Evolutionary conservation across 2,113 vertebrate genomes (phyloP).

Genomic region (Smithornis capensis): DNA sequence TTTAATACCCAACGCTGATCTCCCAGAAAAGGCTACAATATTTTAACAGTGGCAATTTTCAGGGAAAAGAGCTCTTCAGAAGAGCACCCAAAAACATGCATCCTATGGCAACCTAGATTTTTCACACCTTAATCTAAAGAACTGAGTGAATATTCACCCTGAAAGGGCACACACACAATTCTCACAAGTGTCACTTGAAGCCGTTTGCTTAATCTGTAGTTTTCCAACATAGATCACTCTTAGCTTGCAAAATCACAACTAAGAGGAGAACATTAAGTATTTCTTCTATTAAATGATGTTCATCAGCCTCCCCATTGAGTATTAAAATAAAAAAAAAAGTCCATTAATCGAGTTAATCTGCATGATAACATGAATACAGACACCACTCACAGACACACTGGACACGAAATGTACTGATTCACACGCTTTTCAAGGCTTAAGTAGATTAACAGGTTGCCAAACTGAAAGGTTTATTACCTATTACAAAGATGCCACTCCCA

Average conservation of each 20-base stretch:
- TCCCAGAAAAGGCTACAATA: background rate
- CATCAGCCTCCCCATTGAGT: background rate
- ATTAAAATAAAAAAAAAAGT: background rate
- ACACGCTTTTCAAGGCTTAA: background rate
- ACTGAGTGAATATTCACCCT: background rate
- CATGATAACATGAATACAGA: background rate
- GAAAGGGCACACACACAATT: background rate
- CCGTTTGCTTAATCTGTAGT: background rate
- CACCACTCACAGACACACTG: background rate
- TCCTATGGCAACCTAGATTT: background rate
- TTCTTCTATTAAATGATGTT: background rate
- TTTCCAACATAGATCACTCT: background rate
- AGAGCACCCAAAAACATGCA: background rate
- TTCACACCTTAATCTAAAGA: background rate
- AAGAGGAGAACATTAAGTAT: background rate
- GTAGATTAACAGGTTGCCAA: background rate
- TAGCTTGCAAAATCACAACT: background rate
- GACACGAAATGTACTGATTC: background rate
- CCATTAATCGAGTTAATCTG: background rate
- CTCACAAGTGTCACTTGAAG: background rate
- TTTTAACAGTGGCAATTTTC: background rate
- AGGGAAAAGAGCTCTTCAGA: background rate
- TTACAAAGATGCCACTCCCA: background rate
- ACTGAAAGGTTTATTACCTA: background rate
- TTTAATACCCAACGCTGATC: background rate